These are phyloP conservation scores for Lapara coniferarum DNA, from an alignment of 2,888 invertebrate species.

Conservation along the genomic window DNA sequence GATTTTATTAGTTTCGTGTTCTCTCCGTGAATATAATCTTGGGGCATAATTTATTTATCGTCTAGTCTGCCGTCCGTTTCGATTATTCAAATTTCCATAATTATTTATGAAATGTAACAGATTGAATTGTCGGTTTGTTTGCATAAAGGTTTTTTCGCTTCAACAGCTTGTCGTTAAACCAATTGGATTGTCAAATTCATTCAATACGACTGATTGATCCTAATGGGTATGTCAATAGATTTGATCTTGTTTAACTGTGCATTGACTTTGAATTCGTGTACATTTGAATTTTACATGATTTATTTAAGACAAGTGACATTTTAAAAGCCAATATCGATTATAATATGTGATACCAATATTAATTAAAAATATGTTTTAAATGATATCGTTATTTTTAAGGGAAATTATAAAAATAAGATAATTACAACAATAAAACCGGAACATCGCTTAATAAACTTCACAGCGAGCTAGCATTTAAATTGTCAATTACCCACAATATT, in stretches of 20 bases:
- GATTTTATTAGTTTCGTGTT: neutral
- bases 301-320: neutral
- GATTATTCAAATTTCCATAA: neutral
- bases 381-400: too few species aligned
- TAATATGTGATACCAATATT: neutral
- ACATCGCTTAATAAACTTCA: too few species aligned
- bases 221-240: conserved; percentile 34
- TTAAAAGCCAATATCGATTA: neutral
- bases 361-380: too few species aligned
- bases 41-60: neutral
- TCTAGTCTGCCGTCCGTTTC: neutral
- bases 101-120: conserved; percentile 3
- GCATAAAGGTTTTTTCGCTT: neutral
- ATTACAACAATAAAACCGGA: too few species aligned
- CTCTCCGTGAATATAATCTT: neutral
- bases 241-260: conserved; percentile 13
- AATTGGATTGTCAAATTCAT: conserved; percentile 20
- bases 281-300: neutral
- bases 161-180: neutral
- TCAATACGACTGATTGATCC: conserved; percentile 23
- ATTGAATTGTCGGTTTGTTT: neutral
- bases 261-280: conserved; percentile 3
- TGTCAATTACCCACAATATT: too few species aligned
- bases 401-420: too few species aligned
- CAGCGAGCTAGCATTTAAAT: too few species aligned